Base-by-base conservation (phyloP, 2,797 vertebrate species). In the Mormyrus proboscirostris region DNA sequence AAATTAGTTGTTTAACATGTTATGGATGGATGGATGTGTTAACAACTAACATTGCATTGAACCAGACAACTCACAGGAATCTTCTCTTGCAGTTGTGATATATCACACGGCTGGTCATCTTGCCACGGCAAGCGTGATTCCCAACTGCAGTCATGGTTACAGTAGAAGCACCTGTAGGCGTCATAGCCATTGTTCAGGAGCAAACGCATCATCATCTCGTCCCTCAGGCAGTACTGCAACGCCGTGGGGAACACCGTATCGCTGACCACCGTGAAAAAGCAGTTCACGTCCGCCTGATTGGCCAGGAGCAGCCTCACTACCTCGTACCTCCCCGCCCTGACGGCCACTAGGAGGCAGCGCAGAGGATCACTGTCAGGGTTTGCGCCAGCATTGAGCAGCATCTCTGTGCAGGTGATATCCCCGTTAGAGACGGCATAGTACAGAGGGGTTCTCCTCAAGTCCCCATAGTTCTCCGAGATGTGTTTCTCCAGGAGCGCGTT, bases 111-210 rank as follows among this genome's bases (percentile, higher is more conserved):
- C 88, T 92, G 92, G 82, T 92, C 91, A 19, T 94, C 92, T 57
- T 7, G 38, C 94, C 93, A 95, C 82, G 90, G 86, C 12, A 73
- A 90, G 5, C 91, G 91, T 22, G 25, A 1, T 59, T 88, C 92
- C 12, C 95, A 95, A 90, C 95, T 88, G 89, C 95, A 91, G 14
- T 95, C 95, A 73, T 98, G 97, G 92, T 92, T 92, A 88, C 97
- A 99, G 38, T 96, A 94, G 94, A 99, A 98, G 92, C 97, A 98
- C 91, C 96, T 96, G 89, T 96, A 90, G 84, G 95, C 97, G 0
- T 95, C 92, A 84, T 97, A 99, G 79, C 97, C 97, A 0, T 94
- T 94, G 91, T 96, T 97, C 88, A 98, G 95, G 92, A 99, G 91
- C 89, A 98, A 92, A 22, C 97, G 93, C 91, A 97, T 92, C 97